Base-by-base conservation (phyloP, 1,140 invertebrate species). In the Prorops nasuta region DNA sequence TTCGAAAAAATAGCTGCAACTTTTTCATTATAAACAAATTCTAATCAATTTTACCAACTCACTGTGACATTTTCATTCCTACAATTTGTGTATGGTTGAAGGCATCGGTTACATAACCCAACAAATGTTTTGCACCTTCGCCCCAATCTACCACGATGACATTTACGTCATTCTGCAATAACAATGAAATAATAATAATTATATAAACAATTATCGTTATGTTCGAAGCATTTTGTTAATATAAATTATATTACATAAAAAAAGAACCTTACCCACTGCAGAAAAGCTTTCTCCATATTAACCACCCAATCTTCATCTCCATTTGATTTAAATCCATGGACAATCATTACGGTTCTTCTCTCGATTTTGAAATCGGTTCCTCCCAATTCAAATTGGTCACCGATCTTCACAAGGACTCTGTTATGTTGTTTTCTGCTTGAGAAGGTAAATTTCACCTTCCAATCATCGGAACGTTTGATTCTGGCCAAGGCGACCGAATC, bases 131-230 rank as follows among this genome's bases (percentile, higher is more conserved):
- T 80, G 9, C 81, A 0, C 80, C 80, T 6, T 67, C 70, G 39
- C 81, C 81, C 82, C 83, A 84, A 51, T 84, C 83, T 9, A 81
- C 80, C 0, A 76, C 69, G 7, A 84, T 76, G 0, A 83, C 75
- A 47, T 84, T 83, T 9, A 81, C 75, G 47, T 84, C 79, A 1
- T 50, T 71, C 81, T 83, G 14, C 17, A 46, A 14, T 17, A 41
- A 14, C 8, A 32, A 17, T 1, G 19, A 40, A 42, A 40, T 14
- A 16, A 16, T 2, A n/a, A 6, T 10, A 16, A 34, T 3, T 22
- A 18, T 18, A 21, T 32, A 1, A 34, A 22, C 8, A 38, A 35
- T 37, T 8, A 1, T n/a, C n/a, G n/a, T n/a, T 12, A 12, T 10
- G 9, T 18, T 14, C 16, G 19, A 7, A 12, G 39, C 31, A 15